A percentile compares a stretch with the other conserved stretches of the same genome.
Evolutionary conservation across 2,888 invertebrate species (phyloP).

Genomic region (Limulus polyphemus): DNA sequence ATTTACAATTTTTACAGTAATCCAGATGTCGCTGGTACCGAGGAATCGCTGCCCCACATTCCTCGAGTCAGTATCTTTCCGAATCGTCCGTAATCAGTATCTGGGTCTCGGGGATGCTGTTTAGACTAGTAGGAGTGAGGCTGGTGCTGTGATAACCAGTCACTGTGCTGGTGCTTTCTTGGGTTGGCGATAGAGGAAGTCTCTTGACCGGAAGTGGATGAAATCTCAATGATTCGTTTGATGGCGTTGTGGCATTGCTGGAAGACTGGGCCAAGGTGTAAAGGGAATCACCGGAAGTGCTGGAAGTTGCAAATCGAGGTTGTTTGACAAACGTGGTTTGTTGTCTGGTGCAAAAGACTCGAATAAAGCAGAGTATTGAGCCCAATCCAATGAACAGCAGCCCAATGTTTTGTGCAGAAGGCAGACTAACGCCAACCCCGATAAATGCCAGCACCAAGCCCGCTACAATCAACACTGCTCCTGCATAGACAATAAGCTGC

Average conservation of each 20-base stretch:
- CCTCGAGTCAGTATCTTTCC: conserved; percentile 18
- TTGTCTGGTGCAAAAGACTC: conserved; percentile 14
- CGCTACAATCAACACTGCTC: conserved; percentile 20
- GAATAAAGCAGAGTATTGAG: conserved; percentile 16
- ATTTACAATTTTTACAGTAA: too few species aligned
- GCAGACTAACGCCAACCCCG: conserved; percentile 15
- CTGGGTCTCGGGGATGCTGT: conserved; percentile 24
- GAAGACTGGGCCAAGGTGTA: conserved; percentile 11
- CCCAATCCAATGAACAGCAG: conserved; percentile 22
- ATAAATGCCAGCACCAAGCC: conserved; percentile 22
- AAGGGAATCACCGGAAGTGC: conserved; percentile 16
- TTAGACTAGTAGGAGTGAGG: conserved; percentile 22
- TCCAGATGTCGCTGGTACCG: not conserved
- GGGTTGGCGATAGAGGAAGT: conserved; percentile 6
- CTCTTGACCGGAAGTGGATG: conserved; percentile 4
- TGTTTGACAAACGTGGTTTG: conserved; percentile 16
- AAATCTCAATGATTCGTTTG: conserved; percentile 13
- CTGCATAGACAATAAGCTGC: conserved; percentile 21
- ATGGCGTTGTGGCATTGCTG: conserved; percentile 16
- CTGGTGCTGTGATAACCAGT: not conserved
- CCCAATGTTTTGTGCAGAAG: conserved; percentile 22
- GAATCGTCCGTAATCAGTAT: conserved; percentile 23
- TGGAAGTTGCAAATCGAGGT: conserved; percentile 5
- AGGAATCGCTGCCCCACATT: not conserved
- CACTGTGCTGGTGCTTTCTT: conserved; percentile 4